Evolutionary conservation across 2,797 vertebrate genomes (phyloP).

Genomic region (Sebastes oblongus): DNA sequence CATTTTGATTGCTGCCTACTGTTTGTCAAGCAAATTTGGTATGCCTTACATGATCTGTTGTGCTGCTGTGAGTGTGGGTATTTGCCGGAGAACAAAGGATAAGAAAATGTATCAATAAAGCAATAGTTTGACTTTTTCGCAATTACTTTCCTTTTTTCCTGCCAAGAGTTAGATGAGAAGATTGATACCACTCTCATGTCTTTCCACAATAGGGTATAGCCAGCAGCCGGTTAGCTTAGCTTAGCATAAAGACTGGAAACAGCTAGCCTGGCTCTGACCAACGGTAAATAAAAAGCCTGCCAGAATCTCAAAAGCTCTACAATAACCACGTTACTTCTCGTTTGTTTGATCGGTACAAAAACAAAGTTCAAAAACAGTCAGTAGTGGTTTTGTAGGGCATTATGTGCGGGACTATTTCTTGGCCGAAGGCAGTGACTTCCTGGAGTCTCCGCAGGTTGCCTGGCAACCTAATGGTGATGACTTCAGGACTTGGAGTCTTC

Average conservation of each 20-base stretch:
- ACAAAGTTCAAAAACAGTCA: background rate
- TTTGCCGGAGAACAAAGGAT: slow-evolving; percentile 20
- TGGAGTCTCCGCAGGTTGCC: background rate
- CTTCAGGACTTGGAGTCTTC: background rate
- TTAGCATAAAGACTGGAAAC: background rate
- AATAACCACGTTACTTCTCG: background rate
- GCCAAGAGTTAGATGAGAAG: background rate
- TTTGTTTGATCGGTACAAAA: background rate
- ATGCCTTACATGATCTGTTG: slow-evolving; percentile 66
- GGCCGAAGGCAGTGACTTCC: background rate
- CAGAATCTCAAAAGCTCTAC: background rate
- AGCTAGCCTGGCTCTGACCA: background rate
- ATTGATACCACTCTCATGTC: background rate
- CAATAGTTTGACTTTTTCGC: slow-evolving; percentile 24
- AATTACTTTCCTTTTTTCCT: slow-evolving; percentile 17
- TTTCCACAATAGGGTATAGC: background rate
- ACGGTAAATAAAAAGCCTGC: background rate
- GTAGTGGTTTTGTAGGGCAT: background rate
- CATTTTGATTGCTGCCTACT: slow-evolving; percentile 32
- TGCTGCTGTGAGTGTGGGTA: slow-evolving; percentile 21
- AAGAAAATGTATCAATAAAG: slow-evolving; percentile 30
- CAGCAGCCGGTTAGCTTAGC: background rate
- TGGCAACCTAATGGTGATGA: background rate
- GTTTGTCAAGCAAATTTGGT: slow-evolving; percentile 55
- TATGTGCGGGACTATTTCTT: background rate